These are phyloP conservation scores for Neopipo cinnamomea DNA, from an alignment of 2,113 vertebrate genomes.

Conservation along the genomic window DNA sequence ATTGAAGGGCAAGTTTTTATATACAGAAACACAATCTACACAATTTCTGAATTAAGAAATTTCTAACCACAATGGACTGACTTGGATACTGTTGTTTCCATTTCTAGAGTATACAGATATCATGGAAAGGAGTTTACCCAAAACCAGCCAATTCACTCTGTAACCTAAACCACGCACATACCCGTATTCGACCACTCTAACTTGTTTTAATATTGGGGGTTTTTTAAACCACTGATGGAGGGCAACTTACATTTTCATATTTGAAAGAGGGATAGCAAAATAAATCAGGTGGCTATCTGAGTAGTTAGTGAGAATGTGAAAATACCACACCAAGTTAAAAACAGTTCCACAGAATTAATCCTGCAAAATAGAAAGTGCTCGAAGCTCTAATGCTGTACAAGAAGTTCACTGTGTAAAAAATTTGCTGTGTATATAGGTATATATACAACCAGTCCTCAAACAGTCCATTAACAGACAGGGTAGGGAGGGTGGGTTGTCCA, in stretches of 20 bases:
- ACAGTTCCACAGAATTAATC: background rate
- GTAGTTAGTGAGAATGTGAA: background rate
- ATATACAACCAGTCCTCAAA: background rate
- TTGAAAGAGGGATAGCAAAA: background rate
- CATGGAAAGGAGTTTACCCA: background rate
- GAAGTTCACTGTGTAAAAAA: background rate
- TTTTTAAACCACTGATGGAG: background rate
- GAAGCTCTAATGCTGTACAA: background rate
- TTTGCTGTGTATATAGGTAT: background rate
- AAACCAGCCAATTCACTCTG: background rate
- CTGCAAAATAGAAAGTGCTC: background rate
- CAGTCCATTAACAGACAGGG: background rate
- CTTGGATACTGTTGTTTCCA: background rate
- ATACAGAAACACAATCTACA: background rate
- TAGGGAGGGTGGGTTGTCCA: fast-evolving
- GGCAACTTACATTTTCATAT: background rate
- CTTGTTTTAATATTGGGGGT: background rate
- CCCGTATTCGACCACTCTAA: background rate
- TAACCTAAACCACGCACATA: background rate
- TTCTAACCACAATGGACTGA: background rate
- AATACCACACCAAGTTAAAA: background rate
- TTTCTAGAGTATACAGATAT: background rate
- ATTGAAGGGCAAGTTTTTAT: background rate
- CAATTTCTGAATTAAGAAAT: background rate
- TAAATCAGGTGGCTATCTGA: background rate